Evolutionary conservation across 2,888 invertebrate genomes (phyloP).

Genomic region (Coecobrya sp.): DNA sequence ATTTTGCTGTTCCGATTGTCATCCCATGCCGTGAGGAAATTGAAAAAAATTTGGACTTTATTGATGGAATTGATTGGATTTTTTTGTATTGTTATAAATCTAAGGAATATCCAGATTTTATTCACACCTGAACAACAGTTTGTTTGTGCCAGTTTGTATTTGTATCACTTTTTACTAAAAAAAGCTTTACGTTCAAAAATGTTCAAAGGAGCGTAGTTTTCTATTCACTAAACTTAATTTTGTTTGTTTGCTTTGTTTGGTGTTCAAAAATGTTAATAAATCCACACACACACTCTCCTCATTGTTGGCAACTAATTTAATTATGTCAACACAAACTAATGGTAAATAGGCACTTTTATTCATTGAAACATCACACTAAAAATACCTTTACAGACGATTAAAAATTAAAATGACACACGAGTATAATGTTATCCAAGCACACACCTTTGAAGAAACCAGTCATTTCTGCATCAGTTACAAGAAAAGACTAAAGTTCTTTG

Average conservation of each 20-base stretch:
- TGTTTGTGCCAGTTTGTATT: too few species aligned
- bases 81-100: neutral
- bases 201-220: too few species aligned
- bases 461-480: constrained; percentile 73
- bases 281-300: neutral
- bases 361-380: constrained; percentile 21
- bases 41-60: neutral
- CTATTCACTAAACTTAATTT: too few species aligned
- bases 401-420: constrained; percentile 2
- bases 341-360: neutral
- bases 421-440: constrained; percentile 24
- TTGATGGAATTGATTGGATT: constrained; percentile 15
- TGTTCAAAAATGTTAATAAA: neutral
- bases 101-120: neutral
- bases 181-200: too few species aligned
- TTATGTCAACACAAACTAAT: neutral
- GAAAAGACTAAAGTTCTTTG: constrained; percentile 54
- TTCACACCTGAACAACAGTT: too few species aligned
- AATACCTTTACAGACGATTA: neutral
- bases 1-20: constrained; percentile 1
- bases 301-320: neutral
- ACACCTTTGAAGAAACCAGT: constrained; percentile 17
- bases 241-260: neutral
- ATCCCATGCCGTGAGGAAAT: neutral
- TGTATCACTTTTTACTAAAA: too few species aligned